Base-by-base conservation (phyloP, 53 echinoderm and acorn worm species). In the Hippasteria phrygiana region DNA sequence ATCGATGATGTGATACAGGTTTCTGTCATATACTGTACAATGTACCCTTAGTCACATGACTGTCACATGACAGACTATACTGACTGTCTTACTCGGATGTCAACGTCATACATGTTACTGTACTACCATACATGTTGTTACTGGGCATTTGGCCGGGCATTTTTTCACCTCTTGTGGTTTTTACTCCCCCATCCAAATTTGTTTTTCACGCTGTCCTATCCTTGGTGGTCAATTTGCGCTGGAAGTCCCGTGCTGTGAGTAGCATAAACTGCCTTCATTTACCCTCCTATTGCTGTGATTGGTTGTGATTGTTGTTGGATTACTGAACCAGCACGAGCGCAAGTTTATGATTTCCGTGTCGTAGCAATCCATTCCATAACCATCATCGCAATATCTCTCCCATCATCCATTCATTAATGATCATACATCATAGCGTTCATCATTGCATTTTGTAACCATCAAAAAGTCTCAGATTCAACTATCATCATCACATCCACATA, bases 241-340 rank as follows among this genome's bases (percentile, higher is more conserved):
- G 90, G 90, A 85, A 90, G 90, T 90, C 90, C 72, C 90, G 90
- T 90, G 90, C 90, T 90, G 90, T 90, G 90, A 90, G 90, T 90
- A 90, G 90, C 90, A 85, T 85, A 85, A 47, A 85, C 85, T 85
- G 85, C 85, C 85, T 85, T 51, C 85, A 85, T 85, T 53, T 46
- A 29, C 63, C 43, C 35, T 74, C 75, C 47, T 48, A 16, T 69
- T 85, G 85, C 85, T 70, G 85, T 85, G 85, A 70, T 50, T 50
- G 70, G 85, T 51, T 85, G 63, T 6, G 26, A 12, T 46, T 29
- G 74, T 75, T 46, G 46, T 47, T 47, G 46, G 47, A 35, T 38
- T 32, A 29, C n/a, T 39, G 62, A 76, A 43, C 81, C 62, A 63
- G 43, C 64, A 63, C 81, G 64, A 43, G 59, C n/a, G n/a, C 1